These are phyloP conservation scores for Adelphocoris suturalis DNA, from an alignment of 2,888 invertebrate genomes.

Conservation along the genomic window DNA sequence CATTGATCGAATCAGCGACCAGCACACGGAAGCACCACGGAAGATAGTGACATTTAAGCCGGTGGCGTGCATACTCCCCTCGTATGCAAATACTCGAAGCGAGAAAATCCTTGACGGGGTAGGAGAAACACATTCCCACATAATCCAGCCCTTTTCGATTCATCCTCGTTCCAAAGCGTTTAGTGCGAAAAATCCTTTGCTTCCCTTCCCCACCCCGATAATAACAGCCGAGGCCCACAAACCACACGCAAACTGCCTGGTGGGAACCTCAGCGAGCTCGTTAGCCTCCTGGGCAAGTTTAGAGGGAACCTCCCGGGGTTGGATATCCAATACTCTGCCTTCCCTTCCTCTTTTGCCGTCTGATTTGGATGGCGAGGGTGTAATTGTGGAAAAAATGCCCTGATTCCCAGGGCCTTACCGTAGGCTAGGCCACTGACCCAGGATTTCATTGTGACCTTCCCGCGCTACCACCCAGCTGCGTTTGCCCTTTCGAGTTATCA, in stretches of 20 bases:
- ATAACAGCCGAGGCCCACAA: constrained; percentile 41
- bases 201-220: constrained; percentile 17
- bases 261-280: constrained; percentile 53
- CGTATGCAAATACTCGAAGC: constrained; percentile 49
- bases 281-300: constrained; percentile 59
- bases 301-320: constrained; percentile 36
- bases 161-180: constrained; percentile 52
- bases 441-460: constrained; percentile 55
- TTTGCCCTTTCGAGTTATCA: background rate
- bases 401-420: constrained; percentile 53
- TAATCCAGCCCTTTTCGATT: constrained; percentile 53
- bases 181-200: constrained; percentile 48
- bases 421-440: constrained; percentile 63
- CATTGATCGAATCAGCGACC: background rate
- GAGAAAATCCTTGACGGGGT: constrained; percentile 22
- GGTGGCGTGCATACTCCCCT: constrained; percentile 44
- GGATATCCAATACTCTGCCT: constrained; percentile 53
- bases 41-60: background rate
- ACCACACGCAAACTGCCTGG: constrained; percentile 57
- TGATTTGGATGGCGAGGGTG: constrained; percentile 63
- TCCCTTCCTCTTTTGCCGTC: background rate
- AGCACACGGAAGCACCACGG: background rate
- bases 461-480: background rate
- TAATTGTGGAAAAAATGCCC: constrained; percentile 68
- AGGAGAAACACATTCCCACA: constrained; percentile 34